phyloP scores from a whole-genome alignment of 2,888 invertebrate species.

The Neoaliturus tenellus region DNA sequence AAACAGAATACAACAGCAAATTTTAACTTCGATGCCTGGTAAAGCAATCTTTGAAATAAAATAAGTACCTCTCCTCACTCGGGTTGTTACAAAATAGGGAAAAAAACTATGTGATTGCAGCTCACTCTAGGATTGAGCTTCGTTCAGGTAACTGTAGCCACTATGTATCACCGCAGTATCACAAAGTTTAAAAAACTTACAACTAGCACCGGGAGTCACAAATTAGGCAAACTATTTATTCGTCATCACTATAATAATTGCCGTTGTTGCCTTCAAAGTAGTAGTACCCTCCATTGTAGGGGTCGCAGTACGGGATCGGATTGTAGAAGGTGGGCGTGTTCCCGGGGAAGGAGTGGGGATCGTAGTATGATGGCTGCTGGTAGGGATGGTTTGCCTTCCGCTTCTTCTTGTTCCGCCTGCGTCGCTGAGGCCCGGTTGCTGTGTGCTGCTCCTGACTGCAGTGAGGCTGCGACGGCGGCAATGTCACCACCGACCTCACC shows the following conservation, averaged over 20 bases:
- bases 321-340: not conserved
- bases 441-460: not conserved
- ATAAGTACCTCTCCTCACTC: not conserved
- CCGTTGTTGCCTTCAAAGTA: not conserved
- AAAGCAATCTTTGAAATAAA: not conserved
- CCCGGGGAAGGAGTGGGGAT: not conserved
- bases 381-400: not conserved
- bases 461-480: not conserved
- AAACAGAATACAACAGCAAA: not conserved
- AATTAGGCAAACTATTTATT: not conserved
- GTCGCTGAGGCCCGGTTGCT: not conserved
- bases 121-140: not conserved
- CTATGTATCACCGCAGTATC: not conserved
- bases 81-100: not conserved
- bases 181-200: not conserved
- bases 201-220: not conserved
- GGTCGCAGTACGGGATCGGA: not conserved
- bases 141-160: not conserved
- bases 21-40: not conserved
- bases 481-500: not conserved
- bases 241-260: not conserved
- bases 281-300: not conserved
- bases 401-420: not conserved
- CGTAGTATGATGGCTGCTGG: not conserved
- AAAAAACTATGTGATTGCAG: not conserved